These are phyloP conservation scores for Botia almorhae DNA, from an alignment of 2,797 vertebrate species.

Conservation along the genomic window DNA sequence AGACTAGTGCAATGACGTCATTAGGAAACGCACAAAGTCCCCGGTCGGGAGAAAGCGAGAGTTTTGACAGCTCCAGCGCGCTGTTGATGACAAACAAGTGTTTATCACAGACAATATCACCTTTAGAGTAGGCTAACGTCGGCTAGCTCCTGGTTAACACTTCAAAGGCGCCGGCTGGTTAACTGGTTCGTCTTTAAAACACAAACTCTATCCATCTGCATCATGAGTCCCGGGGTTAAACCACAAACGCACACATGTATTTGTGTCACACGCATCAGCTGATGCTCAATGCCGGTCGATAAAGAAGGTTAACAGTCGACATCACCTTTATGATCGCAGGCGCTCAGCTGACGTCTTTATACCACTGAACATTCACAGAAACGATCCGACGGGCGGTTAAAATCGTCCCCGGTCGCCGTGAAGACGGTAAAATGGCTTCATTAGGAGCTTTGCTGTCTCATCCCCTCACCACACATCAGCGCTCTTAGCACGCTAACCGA, in stretches of 20 bases:
- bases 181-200: slow-evolving; percentile 53
- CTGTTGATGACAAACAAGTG: neutral
- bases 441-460: slow-evolving; percentile 79
- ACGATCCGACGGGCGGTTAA: neutral
- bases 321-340: slow-evolving; percentile 54
- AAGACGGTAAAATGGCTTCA: slow-evolving; percentile 20
- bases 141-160: slow-evolving; percentile 35
- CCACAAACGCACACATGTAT: slow-evolving; percentile 19
- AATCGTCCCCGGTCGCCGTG: neutral
- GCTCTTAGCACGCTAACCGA: slow-evolving; percentile 48
- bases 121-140: slow-evolving; percentile 15
- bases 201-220: slow-evolving; percentile 33
- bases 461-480: slow-evolving; percentile 61
- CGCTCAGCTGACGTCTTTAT: neutral
- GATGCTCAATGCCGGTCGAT: slow-evolving; percentile 59
- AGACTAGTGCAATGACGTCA: slow-evolving; percentile 26
- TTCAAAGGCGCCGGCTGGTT: slow-evolving; percentile 47
- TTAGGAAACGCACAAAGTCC: neutral
- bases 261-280: slow-evolving; percentile 30
- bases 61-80: slow-evolving; percentile 2
- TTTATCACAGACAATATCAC: neutral
- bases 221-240: neutral
- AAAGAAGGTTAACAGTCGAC: slow-evolving; percentile 59
- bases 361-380: neutral
- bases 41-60: slow-evolving; percentile 10